Conservation (phyloP, 2,113 vertebrate genomes). For the Urocitellus parryii region DNA sequence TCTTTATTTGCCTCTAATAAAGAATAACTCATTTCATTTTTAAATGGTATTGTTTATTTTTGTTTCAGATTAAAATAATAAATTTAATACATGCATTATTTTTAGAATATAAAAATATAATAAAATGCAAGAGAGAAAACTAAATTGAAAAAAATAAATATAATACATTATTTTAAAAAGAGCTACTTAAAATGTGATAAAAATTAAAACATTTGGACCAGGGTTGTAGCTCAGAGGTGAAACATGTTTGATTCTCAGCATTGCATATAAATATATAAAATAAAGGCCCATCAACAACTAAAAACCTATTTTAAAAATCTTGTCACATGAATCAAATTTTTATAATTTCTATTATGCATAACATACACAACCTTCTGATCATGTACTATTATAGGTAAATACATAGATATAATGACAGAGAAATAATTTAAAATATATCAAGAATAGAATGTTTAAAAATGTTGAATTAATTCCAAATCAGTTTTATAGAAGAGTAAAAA, state of each 20-base stretch:
- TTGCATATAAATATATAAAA: no score
- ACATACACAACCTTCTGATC: neutral
- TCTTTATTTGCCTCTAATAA: neutral
- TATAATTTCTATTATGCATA: neutral
- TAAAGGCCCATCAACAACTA: no score
- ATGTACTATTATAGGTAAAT: neutral
- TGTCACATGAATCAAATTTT: neutral
- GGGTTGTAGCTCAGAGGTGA: no score
- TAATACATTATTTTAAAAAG: neutral
- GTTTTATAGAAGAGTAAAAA: neutral
- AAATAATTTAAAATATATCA: neutral
- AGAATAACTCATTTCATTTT: neutral
- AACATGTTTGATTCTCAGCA: no score
- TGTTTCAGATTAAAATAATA: neutral
- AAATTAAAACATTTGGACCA: neutral
- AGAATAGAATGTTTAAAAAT: neutral
- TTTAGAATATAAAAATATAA: no score
- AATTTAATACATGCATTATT: no score
- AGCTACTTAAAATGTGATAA: neutral
- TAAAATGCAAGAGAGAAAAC: no score
- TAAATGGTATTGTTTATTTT: neutral
- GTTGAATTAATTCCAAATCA: neutral
- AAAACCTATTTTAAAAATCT: no score
- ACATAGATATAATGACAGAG: neutral
- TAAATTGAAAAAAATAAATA: neutral